These are phyloP conservation scores for Apocheima hispidaria DNA, from an alignment of 2,888 invertebrate genomes.

Conservation along the genomic window DNA sequence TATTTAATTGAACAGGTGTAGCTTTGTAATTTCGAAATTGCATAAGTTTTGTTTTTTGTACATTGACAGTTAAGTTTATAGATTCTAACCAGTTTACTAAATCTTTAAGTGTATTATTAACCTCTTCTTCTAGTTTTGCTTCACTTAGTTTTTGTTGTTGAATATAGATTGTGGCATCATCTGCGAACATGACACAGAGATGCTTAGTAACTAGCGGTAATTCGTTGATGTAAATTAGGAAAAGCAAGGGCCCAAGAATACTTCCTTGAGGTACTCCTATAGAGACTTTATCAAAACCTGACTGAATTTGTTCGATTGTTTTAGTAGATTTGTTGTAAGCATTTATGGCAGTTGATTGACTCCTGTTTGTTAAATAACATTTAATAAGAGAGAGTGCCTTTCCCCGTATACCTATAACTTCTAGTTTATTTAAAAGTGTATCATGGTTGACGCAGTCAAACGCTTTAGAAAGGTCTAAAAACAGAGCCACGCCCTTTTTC, in stretches of 20 bases:
- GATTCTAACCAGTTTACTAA: background rate
- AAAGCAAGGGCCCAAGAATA: background rate
- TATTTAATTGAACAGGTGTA: background rate
- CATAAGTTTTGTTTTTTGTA: background rate
- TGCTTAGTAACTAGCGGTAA: background rate
- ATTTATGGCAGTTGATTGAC: background rate
- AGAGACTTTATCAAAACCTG: background rate
- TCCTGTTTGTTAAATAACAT: background rate
- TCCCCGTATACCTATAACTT: background rate
- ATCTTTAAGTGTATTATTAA: background rate
- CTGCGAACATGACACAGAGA: background rate
- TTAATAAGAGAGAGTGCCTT: background rate
- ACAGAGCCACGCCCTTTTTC: background rate
- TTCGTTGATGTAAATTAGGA: background rate
- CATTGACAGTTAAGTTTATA: background rate
- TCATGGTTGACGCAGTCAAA: background rate
- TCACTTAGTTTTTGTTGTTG: background rate
- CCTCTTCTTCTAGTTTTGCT: background rate
- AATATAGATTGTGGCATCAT: background rate
- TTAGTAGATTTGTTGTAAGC: background rate
- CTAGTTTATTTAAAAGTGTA: background rate
- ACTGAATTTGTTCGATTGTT: background rate
- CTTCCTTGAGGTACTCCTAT: background rate
- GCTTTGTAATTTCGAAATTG: background rate
- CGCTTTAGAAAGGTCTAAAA: background rate